Evolutionary conservation across 2,888 invertebrate genomes (phyloP), one percentile per base, ranked within the genome.

Genomic region (Therioaphis trifolii): DNA sequence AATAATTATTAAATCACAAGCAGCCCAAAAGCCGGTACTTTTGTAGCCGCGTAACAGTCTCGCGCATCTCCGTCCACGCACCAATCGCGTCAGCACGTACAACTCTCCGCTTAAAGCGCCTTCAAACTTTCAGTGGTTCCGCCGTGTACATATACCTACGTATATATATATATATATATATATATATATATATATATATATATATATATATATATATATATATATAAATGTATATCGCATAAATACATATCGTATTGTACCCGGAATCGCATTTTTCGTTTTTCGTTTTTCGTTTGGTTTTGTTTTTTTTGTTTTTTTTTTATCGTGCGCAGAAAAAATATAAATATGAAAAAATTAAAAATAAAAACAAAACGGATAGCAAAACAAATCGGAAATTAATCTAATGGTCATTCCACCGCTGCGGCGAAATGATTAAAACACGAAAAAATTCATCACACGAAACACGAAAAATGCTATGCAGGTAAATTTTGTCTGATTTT

Each of bases 1-100:
- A 72, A 84, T 80, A 84, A 84, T 82, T 82, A 82, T 74, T 82
- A 82, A 82, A 74, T 74, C 82, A 82, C 82, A 27, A 82, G 74
- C 82, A 52, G 74, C 63, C 49, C 74, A 66, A 74, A 82, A 74
- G 82, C 80, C 80, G 80, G 80, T 72, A 61, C 72, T 80, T 61
- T 61, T 63, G 80, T 49, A 40, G 72, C 40, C 35, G 52, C 40
- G 49, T 40, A 29, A 68, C 78, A n/a, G 82, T 82, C 15, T 63
- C 61, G 82, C 82, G 82, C 82, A 82, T 82, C 74, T 63, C 63
- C 27, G 82, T 82, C 49, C 46, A 82, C 82, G 82, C 82, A 82
- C 82, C 82, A 82, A 82, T 82, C 82, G 72, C 82, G 82, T 49
- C 58, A 46, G 80, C 71, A 71, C 71, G 61, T 80, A 72, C n/a